A percentile compares a stretch with the other conserved stretches of the same genome.
Conservation (phyloP, 2,113 vertebrate genomes). For the Ellobius talpinus region DNA sequence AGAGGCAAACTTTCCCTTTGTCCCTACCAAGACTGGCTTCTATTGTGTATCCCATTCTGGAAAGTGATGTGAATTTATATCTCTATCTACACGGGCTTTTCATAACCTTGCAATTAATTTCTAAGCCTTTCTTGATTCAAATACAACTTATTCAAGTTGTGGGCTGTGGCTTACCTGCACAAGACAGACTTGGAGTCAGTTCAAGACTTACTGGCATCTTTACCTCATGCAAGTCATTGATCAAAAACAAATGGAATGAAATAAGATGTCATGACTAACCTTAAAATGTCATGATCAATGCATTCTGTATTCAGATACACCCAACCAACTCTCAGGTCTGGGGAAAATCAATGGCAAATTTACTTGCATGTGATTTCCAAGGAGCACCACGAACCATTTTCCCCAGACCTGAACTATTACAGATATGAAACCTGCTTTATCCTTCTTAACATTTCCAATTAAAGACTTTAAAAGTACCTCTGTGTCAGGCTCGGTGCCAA, state of each 20-base stretch:
- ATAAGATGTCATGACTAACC: neutral
- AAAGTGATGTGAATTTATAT: neutral
- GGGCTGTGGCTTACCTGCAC: neutral
- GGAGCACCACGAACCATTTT: neutral
- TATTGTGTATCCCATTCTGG: neutral
- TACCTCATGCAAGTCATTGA: neutral
- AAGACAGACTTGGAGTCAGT: neutral
- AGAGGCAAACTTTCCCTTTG: neutral
- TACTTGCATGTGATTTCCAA: neutral
- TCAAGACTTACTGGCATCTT: neutral
- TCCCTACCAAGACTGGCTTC: neutral
- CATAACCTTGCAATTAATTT: neutral
- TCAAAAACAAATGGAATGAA: neutral
- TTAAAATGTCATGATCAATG: neutral
- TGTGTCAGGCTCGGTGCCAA: neutral
- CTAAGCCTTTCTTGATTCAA: neutral
- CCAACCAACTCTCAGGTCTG: neutral
- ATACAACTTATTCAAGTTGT: neutral
- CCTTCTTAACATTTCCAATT: neutral
- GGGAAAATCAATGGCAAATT: constrained; percentile 26
- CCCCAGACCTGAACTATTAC: neutral
- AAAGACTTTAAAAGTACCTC: neutral
- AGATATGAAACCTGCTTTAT: neutral
- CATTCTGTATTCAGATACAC: neutral
- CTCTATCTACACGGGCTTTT: neutral